Conservation (phyloP, 1,140 invertebrate species). For the Pristionchus pacificus region DNA sequence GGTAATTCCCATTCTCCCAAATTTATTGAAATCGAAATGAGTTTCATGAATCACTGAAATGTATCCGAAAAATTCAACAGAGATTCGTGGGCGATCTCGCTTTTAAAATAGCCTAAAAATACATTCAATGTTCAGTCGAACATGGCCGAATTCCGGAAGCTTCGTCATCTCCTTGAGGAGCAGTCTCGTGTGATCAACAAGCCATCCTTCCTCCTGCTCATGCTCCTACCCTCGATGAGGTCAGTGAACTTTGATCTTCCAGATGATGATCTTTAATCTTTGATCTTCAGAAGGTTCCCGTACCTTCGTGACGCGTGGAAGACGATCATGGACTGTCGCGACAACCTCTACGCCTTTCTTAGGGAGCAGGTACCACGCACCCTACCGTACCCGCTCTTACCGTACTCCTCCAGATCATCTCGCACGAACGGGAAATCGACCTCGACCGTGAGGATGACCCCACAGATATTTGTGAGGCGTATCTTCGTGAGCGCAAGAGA, state of each 20-base stretch:
- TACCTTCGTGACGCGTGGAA: background rate
- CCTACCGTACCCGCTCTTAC: background rate
- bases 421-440: background rate
- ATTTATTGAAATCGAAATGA: too few species aligned
- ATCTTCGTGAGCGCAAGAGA: background rate
- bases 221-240: background rate
- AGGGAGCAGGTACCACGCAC: background rate
- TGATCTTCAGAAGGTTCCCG: background rate
- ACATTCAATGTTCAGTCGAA: too few species aligned
- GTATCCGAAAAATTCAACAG: too few species aligned
- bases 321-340: background rate
- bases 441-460: background rate
- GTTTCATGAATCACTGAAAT: too few species aligned
- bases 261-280: too few species aligned
- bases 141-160: background rate
- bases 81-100: too few species aligned
- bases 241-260: background rate
- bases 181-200: background rate
- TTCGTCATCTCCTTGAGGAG: background rate
- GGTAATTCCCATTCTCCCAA: background rate
- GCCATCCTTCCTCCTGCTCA: background rate
- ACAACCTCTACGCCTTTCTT: background rate
- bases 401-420: background rate
- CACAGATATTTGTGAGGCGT: background rate
- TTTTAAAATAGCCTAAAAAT: too few species aligned